Evolutionary conservation across 2,888 invertebrate genomes (phyloP).

Genomic region (Coenonympha glycerion): DNA sequence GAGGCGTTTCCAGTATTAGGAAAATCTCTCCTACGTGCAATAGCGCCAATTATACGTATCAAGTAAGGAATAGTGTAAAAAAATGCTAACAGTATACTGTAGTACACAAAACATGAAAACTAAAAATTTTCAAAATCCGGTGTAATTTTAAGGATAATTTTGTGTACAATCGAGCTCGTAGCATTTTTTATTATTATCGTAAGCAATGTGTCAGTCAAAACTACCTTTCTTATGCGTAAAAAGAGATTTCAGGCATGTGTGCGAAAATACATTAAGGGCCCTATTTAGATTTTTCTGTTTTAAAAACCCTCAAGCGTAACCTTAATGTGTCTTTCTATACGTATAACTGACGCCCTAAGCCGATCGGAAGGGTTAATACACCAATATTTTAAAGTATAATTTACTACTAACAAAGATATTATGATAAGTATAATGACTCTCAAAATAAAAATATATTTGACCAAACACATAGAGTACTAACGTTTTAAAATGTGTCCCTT

Average conservation of each 20-base stretch:
- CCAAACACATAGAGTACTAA: constrained; percentile 25
- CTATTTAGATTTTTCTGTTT: too few species aligned
- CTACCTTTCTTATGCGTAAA: too few species aligned
- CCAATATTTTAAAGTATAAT: constrained; percentile 23
- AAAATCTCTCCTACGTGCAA: constrained; percentile 28
- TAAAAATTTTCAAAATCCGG: too few species aligned
- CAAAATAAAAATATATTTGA: constrained; percentile 33
- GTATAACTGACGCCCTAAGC: constrained; percentile 24
- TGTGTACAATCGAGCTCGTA: too few species aligned
- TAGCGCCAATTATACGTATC: constrained; percentile 26
- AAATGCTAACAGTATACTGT: background rate
- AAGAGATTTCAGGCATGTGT: too few species aligned
- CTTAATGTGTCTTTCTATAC: constrained; percentile 20
- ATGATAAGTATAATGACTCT: constrained; percentile 45
- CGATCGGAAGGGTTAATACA: constrained; percentile 23
- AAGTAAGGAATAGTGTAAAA: constrained; percentile 6
- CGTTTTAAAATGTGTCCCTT: constrained; percentile 23
- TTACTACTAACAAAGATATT: constrained; percentile 31
- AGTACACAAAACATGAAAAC: background rate
- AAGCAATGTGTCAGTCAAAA: too few species aligned
- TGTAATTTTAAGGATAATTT: too few species aligned
- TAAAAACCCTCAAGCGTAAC: too few species aligned
- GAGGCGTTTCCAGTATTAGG: background rate
- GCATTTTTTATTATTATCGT: too few species aligned
- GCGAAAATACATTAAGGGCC: too few species aligned